Evolutionary conservation across 2,888 invertebrate species (phyloP).

Genomic region (Magallana nippona): DNA sequence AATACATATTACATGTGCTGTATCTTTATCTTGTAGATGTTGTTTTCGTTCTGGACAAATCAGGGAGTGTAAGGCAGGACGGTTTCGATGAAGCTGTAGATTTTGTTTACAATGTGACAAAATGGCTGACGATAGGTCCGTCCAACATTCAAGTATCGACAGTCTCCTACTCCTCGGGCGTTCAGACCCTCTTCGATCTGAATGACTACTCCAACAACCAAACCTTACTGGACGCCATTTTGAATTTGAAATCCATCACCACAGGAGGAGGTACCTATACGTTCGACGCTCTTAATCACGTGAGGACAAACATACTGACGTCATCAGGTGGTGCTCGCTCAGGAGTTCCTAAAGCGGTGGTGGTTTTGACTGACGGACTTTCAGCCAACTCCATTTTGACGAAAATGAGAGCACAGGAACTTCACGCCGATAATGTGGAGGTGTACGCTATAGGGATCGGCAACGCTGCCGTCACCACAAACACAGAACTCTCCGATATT

Average conservation of each 20-base stretch:
- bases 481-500: slow-evolving; percentile 41
- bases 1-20: too few relatives aligned
- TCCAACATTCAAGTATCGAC: slow-evolving; percentile 48
- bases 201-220: slow-evolving; percentile 33
- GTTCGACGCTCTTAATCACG: slow-evolving; percentile 32
- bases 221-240: slow-evolving; percentile 40
- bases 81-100: slow-evolving; percentile 47
- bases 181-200: slow-evolving; percentile 38
- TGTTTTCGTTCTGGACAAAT: slow-evolving; percentile 48
- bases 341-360: slow-evolving; percentile 45
- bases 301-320: slow-evolving; percentile 27
- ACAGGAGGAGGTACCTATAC: slow-evolving; percentile 45
- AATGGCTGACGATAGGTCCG: slow-evolving; percentile 52
- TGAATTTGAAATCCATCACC: not conserved
- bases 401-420: not conserved
- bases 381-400: slow-evolving; percentile 36
- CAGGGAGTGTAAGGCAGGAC: slow-evolving; percentile 42
- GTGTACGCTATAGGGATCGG: slow-evolving; percentile 51
- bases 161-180: slow-evolving; percentile 36
- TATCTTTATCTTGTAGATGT: slow-evolving; percentile 40
- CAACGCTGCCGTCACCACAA: slow-evolving; percentile 40
- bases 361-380: slow-evolving; percentile 49
- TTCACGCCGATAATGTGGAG: slow-evolving; percentile 43
- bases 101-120: slow-evolving; percentile 50
- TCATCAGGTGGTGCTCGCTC: slow-evolving; percentile 39